These are phyloP conservation scores for Brachionichthys hirsutus DNA, from an alignment of 2,113 vertebrate species.

Conservation along the genomic window DNA sequence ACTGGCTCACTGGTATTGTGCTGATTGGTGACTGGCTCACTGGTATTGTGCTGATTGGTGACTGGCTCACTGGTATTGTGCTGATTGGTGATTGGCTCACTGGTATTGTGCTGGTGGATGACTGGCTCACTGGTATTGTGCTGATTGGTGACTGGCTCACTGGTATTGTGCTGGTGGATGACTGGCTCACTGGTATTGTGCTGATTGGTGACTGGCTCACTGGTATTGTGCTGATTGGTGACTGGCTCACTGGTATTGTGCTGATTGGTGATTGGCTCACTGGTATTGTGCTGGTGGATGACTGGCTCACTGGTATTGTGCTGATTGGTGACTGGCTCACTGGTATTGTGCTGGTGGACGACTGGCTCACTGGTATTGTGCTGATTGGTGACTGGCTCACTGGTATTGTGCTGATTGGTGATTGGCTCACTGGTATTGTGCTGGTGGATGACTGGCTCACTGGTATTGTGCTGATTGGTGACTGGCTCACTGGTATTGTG, in stretches of 20 bases:
- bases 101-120: background rate
- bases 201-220: too few relatives aligned
- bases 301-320: background rate
- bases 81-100: too few relatives aligned
- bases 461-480: background rate
- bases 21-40: too few relatives aligned
- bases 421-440: background rate
- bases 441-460: too few relatives aligned
- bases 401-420: background rate
- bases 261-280: too few relatives aligned
- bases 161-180: background rate
- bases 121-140: background rate
- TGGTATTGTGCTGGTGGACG: background rate
- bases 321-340: too few relatives aligned
- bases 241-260: background rate
- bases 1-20: background rate
- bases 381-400: too few relatives aligned
- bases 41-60: background rate
- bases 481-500: background rate
- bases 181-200: background rate
- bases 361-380: background rate
- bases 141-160: too few relatives aligned
- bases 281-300: background rate
- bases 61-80: background rate
- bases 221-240: background rate